Percentiles rank a stretch among this genome's conserved stretches.
Evolutionary conservation across 2,797 vertebrate species (phyloP).

Genomic region (Botia almorhae): DNA sequence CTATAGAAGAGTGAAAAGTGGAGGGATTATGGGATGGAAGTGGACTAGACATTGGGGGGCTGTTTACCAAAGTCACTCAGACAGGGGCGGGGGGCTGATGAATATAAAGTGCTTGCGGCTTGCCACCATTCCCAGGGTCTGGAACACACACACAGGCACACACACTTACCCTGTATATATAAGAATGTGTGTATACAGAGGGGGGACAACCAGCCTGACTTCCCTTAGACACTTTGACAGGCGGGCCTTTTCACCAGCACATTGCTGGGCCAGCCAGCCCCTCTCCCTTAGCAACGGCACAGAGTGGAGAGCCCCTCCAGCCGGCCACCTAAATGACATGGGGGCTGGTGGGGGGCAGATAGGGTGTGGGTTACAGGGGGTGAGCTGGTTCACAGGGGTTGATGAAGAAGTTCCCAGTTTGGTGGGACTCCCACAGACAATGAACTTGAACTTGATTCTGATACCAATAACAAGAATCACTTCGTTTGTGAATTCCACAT

Average conservation of each 20-base stretch:
- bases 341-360: constrained; percentile 21
- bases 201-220: constrained; percentile 74
- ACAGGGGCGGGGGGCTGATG: constrained; percentile 79
- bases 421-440: constrained; percentile 63
- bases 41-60: constrained; percentile 56
- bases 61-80: constrained; percentile 63
- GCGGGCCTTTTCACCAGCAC: constrained; percentile 88
- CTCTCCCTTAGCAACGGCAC: constrained; percentile 95
- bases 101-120: constrained; percentile 90
- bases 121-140: constrained; percentile 95
- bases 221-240: constrained; percentile 92
- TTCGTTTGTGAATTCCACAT: neutral
- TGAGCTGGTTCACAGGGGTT: constrained; percentile 61
- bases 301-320: constrained; percentile 69
- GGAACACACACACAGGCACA: constrained; percentile 61
- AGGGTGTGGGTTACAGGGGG: constrained; percentile 48
- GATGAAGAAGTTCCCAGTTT: constrained; percentile 67
- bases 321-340: constrained; percentile 53
- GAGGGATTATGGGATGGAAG: constrained; percentile 45
- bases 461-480: constrained; percentile 53
- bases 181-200: constrained; percentile 36
- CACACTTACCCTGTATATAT: constrained; percentile 16
- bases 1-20: constrained; percentile 44
- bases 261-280: constrained; percentile 83
- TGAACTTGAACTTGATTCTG: constrained; percentile 77